Base-by-base conservation (phyloP, 2,113 vertebrate species). In the Dasyornis broadbenti region DNA sequence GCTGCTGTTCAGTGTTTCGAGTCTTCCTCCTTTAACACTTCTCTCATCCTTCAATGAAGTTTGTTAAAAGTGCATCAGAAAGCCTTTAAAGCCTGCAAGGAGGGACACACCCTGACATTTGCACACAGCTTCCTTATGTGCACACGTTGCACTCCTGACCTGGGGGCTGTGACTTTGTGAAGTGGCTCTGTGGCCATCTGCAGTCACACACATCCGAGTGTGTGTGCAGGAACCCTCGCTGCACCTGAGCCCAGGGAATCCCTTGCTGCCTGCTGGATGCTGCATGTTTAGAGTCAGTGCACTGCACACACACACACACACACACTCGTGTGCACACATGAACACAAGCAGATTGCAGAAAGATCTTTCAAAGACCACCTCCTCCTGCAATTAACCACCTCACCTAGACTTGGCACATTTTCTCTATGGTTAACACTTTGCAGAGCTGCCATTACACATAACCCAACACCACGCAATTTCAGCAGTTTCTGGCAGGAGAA, bases 151-250 rank as follows among this genome's bases (percentile, higher is more conserved):
- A 35, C 69, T 53, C 33, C 60, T 57, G 40, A 40, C 49, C 45
- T 21, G 19, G n/a, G 47, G 59, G 47, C 85, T 86, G 69, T 0
- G 7, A 6, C 9, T 44, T 22, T 31, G 39, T 0, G 0, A 54
- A 59, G 28, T 6, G 90, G 27, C 60, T 80, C 10, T 10, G 47
- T 26, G 72, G 26, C 76, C 79, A 68, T 5, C 54, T 89, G 89
- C 65, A 66, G 53, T 16, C 63, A 69, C n/a, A 6, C 14, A 12
- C 3, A 66, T 2, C 68, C 84, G 66, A 56, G 37, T 1, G 13
- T 1, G 57, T 35, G 76, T 30, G 17, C 71, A 40, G 71, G 47
- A 40, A 42, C 10, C 1, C 45, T 24, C 2, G 1, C n/a, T 20
- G 26, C 49, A 35, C 69, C 80, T 13, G 56, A 66, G 75, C 56